Conservation (phyloP, 2,888 invertebrate species). For the Capitulum mitella region DNA sequence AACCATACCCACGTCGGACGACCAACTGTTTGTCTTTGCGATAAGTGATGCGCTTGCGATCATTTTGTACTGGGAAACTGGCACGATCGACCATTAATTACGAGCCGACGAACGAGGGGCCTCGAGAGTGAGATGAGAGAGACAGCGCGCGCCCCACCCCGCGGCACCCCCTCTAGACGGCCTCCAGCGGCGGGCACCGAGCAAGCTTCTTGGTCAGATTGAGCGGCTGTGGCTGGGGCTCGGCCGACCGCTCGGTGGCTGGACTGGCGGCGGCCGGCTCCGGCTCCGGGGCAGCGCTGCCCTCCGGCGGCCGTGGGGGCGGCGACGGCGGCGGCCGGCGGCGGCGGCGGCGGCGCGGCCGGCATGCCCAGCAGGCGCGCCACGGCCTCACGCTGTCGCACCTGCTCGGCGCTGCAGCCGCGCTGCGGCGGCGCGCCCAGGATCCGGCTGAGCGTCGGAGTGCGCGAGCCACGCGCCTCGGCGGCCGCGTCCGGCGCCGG, state of each 20-base stretch:
- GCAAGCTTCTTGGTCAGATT: conserved; percentile 76
- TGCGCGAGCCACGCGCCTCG: conserved; percentile 40
- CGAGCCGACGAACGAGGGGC: not conserved
- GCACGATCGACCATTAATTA: not conserved
- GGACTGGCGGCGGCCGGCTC: no score
- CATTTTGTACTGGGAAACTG: conserved; percentile 16
- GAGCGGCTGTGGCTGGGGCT: conserved; percentile 55
- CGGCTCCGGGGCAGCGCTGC: no score
- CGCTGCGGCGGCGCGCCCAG: conserved; percentile 32
- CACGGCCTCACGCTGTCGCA: conserved; percentile 26
- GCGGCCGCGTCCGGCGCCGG: conserved; percentile 30
- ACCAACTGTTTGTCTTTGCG: not conserved
- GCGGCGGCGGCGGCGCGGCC: conserved; percentile 42
- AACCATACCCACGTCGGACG: not conserved
- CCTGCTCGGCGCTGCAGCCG: conserved; percentile 32
- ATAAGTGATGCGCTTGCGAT: not conserved
- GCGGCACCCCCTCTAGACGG: not conserved
- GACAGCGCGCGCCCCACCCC: not conserved
- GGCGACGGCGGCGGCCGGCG: not conserved
- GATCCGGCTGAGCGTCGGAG: conserved; percentile 41
- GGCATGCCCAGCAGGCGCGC: conserved; percentile 10
- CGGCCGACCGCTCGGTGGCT: no score
- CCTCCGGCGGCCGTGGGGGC: conserved; percentile 42
- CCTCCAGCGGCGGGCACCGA: not conserved
- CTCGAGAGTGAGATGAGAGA: not conserved